These are phyloP conservation scores for Platyscapa corneri DNA, from an alignment of 1,140 invertebrate species.

Conservation along the genomic window DNA sequence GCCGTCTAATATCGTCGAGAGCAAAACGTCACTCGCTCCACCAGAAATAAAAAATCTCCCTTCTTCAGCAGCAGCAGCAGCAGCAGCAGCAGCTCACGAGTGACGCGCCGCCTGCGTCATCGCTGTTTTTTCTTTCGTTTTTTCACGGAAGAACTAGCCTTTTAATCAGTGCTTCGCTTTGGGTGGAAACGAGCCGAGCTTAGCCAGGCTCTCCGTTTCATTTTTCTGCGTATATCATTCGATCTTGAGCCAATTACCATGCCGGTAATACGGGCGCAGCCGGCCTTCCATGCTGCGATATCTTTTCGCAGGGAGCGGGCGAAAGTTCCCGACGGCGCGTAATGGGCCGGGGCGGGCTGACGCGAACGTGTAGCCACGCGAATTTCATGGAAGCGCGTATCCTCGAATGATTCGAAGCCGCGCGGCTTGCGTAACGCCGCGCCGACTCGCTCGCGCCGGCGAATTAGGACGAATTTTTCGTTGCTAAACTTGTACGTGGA, in stretches of 20 bases:
- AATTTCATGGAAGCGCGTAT: background rate
- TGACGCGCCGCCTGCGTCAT: background rate
- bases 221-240: conserved; percentile 1
- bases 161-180: background rate
- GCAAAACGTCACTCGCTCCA: background rate
- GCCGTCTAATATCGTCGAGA: background rate
- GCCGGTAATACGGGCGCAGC: background rate
- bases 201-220: background rate
- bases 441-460: background rate
- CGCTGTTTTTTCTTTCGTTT: background rate
- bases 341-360: background rate
- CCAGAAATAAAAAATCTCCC: background rate
- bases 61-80: background rate
- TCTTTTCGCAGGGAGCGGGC: background rate
- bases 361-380: too few species aligned
- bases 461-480: background rate
- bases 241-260: conserved; percentile 7
- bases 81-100: too few species aligned
- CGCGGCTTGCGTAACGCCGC: background rate
- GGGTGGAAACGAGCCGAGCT: background rate
- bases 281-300: background rate
- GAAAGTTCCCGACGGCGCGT: background rate
- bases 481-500: background rate
- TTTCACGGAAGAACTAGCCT: conserved; percentile 1
- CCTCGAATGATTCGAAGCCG: background rate